Evolutionary conservation across 92 coral and sea anemone species (phyloP), one percentile per base, ranked within the genome.

Genomic region (Montipora capitata): DNA sequence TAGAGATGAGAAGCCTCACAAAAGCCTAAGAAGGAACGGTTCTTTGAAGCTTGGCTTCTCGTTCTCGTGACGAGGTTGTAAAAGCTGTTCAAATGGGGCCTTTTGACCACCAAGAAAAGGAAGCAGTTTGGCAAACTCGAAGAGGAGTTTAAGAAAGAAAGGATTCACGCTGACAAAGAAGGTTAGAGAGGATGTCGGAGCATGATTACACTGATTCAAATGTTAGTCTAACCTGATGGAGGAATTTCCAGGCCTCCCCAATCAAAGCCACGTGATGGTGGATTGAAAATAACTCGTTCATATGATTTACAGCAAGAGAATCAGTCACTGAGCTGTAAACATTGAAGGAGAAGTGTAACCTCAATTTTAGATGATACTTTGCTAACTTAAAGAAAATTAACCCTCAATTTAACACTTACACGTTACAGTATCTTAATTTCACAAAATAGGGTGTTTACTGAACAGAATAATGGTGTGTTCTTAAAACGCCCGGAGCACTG

Each of bases 281-380:
- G 81, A 97, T 85, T 16, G 99, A 92, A 75, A 97, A 97, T 48
- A 94, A 90, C 85, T 97, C 99, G 84, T 97, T 97, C 77, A 94
- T 93, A 79, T 95, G 97, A 9, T 91, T 94, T 14, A 97, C 78
- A 67, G 74, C 88, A 43, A 96, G 85, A 11, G 92, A 76, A 64
- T 96, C 98, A 40, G 96, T 84, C 35, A 92, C 82, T 42, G 93
- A 85, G 79, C 98, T 97, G 72, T 5, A 84, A 69, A 35, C 27
- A 68, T 10, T 79, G 67, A 49, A 10, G 5, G 42, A 45, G 1
- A 8, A 15, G 35, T 27, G 35, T 27, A 54, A 54, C 10, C 10
- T 13, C 16, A 13, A 61, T 11, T 4, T 6, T 17, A 13, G 6
- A 61, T 17, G 35, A 27, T 27, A 27, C 1, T 27, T 27, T 27